Conservation (phyloP, 2,113 vertebrate species). For the Pachycephala philippinensis region DNA sequence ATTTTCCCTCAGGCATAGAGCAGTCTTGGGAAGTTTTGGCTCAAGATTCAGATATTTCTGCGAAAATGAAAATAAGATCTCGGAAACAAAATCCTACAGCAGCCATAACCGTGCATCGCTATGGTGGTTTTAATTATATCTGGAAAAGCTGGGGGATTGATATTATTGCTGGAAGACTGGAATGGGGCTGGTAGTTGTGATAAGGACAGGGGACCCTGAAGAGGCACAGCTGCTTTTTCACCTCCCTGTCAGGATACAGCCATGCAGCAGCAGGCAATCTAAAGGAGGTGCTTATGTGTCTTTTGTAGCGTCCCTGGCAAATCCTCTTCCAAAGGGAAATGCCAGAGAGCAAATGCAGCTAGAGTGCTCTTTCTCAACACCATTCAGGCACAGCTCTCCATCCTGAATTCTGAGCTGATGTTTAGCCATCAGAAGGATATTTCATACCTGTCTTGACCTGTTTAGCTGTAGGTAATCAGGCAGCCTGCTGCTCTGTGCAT, state of each 20-base stretch:
- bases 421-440: background rate
- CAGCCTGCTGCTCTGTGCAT: background rate
- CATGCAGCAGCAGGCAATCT: background rate
- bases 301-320: background rate
- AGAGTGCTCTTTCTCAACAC: background rate
- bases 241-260: background rate
- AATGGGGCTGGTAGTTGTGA: background rate
- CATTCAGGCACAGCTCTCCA: background rate
- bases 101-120: background rate
- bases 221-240: background rate
- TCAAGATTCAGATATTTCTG: background rate
- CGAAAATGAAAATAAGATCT: background rate
- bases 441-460: background rate
- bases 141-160: background rate
- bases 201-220: background rate
- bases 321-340: background rate
- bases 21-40: conserved; percentile 8
- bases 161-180: background rate
- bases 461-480: background rate
- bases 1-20: conserved; percentile 18
- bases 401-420: background rate
- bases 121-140: background rate
- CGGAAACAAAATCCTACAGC: background rate
- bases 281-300: background rate
- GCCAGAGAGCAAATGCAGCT: background rate